A percentile compares a stretch with the other conserved stretches of the same genome.
Conservation (phyloP, 2,113 vertebrate genomes). For the Oreotrochilus melanogaster region DNA sequence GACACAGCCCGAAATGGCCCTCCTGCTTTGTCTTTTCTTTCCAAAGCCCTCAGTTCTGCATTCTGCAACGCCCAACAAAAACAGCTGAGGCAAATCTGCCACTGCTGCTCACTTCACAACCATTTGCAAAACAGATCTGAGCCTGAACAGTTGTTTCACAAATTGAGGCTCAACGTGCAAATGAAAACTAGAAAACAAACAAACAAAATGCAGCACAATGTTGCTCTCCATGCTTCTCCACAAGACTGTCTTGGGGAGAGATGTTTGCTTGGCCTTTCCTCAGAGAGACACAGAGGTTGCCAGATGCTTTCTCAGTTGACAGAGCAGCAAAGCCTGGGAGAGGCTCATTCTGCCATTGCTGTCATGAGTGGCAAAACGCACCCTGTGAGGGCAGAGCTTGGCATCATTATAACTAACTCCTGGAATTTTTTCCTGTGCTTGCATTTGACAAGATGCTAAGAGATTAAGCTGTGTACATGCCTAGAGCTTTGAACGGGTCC, state of each 20-base stretch:
- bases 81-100: constrained; percentile 39
- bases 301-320: background rate
- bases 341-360: background rate
- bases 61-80: background rate
- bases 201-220: background rate
- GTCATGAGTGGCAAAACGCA: background rate
- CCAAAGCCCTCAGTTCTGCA: background rate
- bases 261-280: background rate
- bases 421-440: background rate
- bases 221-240: background rate
- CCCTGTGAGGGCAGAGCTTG: background rate
- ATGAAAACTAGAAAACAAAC: constrained; percentile 22
- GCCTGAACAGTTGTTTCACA: constrained; percentile 34
- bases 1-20: fast-evolving
- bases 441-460: background rate
- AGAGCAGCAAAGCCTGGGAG: background rate
- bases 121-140: constrained; percentile 37
- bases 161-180: background rate
- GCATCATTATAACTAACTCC: background rate
- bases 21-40: background rate
- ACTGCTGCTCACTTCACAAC: constrained; percentile 33
- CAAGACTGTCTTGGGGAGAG: background rate
- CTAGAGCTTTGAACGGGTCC: background rate
- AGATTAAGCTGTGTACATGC: background rate
- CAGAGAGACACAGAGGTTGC: background rate